phyloP scores from a whole-genome alignment of 2,888 invertebrate species.

The Drosophila kuntzei region DNA sequence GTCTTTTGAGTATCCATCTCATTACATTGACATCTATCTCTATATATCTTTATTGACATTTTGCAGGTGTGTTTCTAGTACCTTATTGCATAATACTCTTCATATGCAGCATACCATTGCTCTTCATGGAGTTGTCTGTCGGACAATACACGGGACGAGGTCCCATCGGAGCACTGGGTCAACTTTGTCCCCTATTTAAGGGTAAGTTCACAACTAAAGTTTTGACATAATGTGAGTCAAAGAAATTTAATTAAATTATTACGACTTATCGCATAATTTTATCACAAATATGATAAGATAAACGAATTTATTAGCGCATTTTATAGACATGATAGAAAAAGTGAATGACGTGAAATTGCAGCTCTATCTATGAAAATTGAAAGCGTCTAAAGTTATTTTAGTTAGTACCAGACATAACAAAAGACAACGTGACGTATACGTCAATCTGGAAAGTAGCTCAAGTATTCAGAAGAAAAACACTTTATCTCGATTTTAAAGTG shows the following conservation, averaged over 20 bases:
- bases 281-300: conserved; percentile 14
- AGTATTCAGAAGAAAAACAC: not conserved
- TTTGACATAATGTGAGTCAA: not conserved
- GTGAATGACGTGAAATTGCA: not conserved
- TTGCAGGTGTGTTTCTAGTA: conserved; percentile 95
- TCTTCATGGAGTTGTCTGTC: conserved; percentile 97
- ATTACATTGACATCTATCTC: conserved; percentile 17
- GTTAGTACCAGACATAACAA: not conserved
- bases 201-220: conserved; percentile 87
- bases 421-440: not conserved
- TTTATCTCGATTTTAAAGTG: not conserved
- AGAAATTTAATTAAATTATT: conserved; percentile 3
- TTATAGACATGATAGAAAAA: conserved; percentile 6
- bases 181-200: conserved; percentile 96
- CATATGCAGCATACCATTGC: conserved; percentile 95
- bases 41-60: conserved; percentile 14
- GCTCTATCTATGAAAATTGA: not conserved
- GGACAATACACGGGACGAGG: conserved; percentile 97
- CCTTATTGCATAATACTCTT: conserved; percentile 97
- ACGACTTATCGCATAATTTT: not conserved
- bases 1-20: conserved; percentile 18
- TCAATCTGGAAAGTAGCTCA: not conserved
- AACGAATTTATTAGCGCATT: not conserved
- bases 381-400: not conserved
- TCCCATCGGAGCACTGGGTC: conserved; percentile 95